Percentiles rank a stretch among this genome's conserved stretches.
These are phyloP conservation scores for Morinoia aosen DNA, from an alignment of 2,888 invertebrate genomes.

Conservation along the genomic window DNA sequence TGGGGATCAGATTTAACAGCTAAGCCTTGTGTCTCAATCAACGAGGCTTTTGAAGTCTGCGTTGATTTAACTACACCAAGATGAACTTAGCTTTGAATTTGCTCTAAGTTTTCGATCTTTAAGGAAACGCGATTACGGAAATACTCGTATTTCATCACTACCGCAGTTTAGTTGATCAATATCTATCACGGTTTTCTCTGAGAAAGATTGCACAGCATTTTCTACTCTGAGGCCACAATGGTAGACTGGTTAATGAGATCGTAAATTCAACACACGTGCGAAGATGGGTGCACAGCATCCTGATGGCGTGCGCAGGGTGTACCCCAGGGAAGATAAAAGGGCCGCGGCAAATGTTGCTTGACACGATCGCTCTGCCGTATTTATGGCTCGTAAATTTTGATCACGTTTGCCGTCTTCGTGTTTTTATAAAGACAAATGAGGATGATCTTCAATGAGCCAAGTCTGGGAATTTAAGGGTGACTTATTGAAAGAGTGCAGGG, in stretches of 20 bases:
- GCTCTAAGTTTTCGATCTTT: background rate
- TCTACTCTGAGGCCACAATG: background rate
- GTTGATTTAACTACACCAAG: background rate
- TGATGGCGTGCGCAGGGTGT: background rate
- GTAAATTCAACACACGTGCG: background rate
- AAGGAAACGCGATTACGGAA: too few relatives aligned
- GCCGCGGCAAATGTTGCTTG: background rate
- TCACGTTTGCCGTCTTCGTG: background rate
- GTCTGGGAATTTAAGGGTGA: conserved; percentile 21
- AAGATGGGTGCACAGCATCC: background rate
- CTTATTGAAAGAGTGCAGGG: background rate
- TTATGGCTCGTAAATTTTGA: conserved; percentile 34
- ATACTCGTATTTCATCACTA: background rate
- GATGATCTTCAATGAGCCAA: background rate
- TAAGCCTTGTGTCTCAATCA: background rate
- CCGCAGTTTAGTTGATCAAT: background rate
- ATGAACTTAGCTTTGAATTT: background rate
- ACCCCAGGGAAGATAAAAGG: background rate
- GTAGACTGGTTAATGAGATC: background rate
- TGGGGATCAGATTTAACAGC: background rate
- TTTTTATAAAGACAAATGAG: background rate
- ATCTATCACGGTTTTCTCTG: background rate
- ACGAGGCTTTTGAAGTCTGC: background rate
- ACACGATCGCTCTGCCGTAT: conserved; percentile 7
- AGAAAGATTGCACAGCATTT: background rate